phyloP scores from a whole-genome alignment of 2,113 vertebrate genomes.

The Colius striatus region DNA sequence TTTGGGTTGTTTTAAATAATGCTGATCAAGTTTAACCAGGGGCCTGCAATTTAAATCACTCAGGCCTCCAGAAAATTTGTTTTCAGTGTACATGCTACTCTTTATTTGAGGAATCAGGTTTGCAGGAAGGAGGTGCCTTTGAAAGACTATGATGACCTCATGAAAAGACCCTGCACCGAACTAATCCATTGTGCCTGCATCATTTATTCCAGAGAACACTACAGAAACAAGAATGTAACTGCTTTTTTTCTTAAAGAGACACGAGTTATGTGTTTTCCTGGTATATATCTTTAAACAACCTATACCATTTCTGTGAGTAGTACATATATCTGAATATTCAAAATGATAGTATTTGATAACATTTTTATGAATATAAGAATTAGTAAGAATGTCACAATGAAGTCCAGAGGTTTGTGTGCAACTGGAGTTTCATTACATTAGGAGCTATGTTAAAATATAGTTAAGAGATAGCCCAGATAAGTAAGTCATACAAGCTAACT shows the following conservation, averaged over 20 bases:
- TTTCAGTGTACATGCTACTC: background rate
- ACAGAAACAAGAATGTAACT: background rate
- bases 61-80: constrained; percentile 7
- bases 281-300: background rate
- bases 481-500: background rate
- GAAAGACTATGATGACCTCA: background rate
- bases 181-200: background rate
- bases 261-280: background rate
- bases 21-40: constrained; percentile 11
- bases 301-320: background rate
- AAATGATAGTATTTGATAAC: background rate
- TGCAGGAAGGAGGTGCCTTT: background rate
- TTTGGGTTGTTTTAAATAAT: constrained; percentile 38
- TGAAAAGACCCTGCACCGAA: background rate
- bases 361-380: background rate
- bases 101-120: background rate
- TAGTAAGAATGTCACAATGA: background rate
- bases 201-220: background rate
- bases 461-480: background rate
- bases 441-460: background rate
- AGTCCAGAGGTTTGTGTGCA: background rate
- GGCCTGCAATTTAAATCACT: constrained; percentile 37
- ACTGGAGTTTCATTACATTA: background rate
- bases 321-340: background rate
- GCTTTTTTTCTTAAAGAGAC: background rate